Evolutionary conservation across 2,888 invertebrate species (phyloP).

Genomic region (Lymantria monacha): DNA sequence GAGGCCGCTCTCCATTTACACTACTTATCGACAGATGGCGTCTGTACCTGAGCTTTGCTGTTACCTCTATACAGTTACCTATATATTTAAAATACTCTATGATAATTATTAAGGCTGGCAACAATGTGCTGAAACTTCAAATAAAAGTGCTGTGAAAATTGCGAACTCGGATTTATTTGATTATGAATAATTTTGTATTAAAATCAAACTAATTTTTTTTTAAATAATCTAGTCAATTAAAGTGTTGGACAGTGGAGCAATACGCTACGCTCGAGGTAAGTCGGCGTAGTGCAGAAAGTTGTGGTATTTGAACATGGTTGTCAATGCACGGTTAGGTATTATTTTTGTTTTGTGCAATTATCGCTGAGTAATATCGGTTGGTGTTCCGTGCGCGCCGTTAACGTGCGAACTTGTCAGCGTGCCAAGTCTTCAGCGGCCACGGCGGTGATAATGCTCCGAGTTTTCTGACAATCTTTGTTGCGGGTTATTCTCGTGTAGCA

Average conservation of each 20-base stretch:
- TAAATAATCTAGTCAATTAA: constrained; percentile 15
- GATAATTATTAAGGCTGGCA: constrained; percentile 6
- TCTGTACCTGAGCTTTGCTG: too few species aligned
- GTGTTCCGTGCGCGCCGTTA: constrained; percentile 12
- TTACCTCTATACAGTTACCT: too few species aligned
- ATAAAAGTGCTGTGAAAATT: constrained; percentile 26
- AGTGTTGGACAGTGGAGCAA: constrained; percentile 12
- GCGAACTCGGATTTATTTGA: constrained; percentile 30
- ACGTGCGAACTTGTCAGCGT: constrained; percentile 30
- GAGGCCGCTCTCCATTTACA: too few species aligned
- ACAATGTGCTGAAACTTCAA: constrained; percentile 31
- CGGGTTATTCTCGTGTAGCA: constrained; percentile 5
- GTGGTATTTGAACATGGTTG: constrained; percentile 15
- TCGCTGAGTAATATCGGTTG: constrained; percentile 53
- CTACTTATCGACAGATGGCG: too few species aligned
- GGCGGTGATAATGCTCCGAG: constrained; percentile 1
- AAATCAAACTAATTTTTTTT: constrained; percentile 25
- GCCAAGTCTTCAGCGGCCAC: constrained; percentile 23
- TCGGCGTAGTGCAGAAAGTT: constrained; percentile 1
- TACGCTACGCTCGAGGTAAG: constrained; percentile 24
- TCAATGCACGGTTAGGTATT: constrained; percentile 27
- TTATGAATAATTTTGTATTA: constrained; percentile 31
- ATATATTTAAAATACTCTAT: too few species aligned
- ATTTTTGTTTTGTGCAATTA: constrained; percentile 46
- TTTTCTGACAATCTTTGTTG: constrained; percentile 8